phyloP scores from a whole-genome alignment of 2,113 vertebrate species.

The Cephalopterus ornatus region DNA sequence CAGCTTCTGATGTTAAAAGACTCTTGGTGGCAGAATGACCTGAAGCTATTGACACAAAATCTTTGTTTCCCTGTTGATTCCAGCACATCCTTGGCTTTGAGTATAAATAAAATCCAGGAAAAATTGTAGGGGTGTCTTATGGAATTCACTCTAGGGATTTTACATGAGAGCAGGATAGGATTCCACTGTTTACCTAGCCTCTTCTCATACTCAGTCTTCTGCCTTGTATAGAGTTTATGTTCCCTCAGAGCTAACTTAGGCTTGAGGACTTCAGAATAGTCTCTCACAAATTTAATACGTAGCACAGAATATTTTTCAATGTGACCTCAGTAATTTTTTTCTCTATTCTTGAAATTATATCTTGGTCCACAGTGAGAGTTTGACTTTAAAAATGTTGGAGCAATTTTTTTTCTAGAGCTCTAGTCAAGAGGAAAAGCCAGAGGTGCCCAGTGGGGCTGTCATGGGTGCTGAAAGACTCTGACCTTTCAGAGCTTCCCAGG shows the following conservation, averaged over 20 bases:
- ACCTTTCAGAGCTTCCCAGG: not conserved
- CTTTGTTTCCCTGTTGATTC: constrained; percentile 12
- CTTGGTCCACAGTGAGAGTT: not conserved
- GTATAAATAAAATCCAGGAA: not conserved
- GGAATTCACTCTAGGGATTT: not conserved
- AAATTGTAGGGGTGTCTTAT: not conserved
- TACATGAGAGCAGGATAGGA: not conserved
- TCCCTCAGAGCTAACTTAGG: not conserved
- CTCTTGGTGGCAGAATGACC: not conserved
- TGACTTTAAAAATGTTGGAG: not conserved
- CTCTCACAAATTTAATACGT: not conserved
- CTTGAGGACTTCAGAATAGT: not conserved
- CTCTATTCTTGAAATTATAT: not conserved
- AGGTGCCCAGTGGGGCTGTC: not conserved
- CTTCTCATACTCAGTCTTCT: not conserved
- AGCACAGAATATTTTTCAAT: not conserved
- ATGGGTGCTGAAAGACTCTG: not conserved
- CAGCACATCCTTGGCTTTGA: not conserved
- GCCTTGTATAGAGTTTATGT: not conserved
- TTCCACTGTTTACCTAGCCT: not conserved
- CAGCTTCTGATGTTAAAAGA: constrained; percentile 5
- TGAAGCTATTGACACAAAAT: not conserved
- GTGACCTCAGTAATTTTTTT: not conserved
- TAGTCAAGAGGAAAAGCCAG: not conserved
- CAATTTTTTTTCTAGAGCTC: not conserved